Evolutionary conservation across 2,797 vertebrate species (phyloP), one percentile per base, ranked within the genome.

Genomic region (Trachurus trachurus): DNA sequence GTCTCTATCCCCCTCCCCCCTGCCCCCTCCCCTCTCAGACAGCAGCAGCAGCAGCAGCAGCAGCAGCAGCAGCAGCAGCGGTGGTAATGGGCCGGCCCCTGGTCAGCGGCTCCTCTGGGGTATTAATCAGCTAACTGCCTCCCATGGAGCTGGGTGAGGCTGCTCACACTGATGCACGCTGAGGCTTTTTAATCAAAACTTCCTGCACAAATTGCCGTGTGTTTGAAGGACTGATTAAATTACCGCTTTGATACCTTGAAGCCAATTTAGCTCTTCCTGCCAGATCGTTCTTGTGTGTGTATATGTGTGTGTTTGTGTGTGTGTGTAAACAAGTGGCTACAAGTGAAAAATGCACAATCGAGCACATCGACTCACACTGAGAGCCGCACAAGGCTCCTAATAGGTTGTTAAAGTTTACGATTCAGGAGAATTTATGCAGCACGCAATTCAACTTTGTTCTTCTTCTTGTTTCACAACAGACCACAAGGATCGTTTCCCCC

Each of bases 41-140:
- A 74, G 66, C 58, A 34, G 60, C n/a, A 40, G 74, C 26, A 26
- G 26, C 26, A 26, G 26, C 26, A 26, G 26, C 26, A n/a, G n/a
- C 76, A 74, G 66, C 58, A 34, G 60, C n/a, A 40, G 74, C 26
- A 26, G 26, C 26, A 26, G 26, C 26, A 26, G 26, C 26, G n/a
- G n/a, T n/a, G 26, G 26, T 83, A 82, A 88, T 75, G 68, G 86
- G 54, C 6, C 11, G 40, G 71, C 74, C 0, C 26, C 9, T 66
- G 87, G 81, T 75, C 80, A 79, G 26, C 2, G 83, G 83, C 45
- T 70, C 88, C 84, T 90, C 84, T 42, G 76, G 81, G 90, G 85
- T 87, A 86, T 91, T 87, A 93, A 91, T 93, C 89, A 94, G 82
- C 76, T 89, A 84, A 88, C 84, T 73, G 83, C 80, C 84, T 81